Evolutionary conservation across 2,888 invertebrate species (phyloP), one percentile per base, ranked within the genome.

Genomic region (Acanthosoma haemorrhoidale): DNA sequence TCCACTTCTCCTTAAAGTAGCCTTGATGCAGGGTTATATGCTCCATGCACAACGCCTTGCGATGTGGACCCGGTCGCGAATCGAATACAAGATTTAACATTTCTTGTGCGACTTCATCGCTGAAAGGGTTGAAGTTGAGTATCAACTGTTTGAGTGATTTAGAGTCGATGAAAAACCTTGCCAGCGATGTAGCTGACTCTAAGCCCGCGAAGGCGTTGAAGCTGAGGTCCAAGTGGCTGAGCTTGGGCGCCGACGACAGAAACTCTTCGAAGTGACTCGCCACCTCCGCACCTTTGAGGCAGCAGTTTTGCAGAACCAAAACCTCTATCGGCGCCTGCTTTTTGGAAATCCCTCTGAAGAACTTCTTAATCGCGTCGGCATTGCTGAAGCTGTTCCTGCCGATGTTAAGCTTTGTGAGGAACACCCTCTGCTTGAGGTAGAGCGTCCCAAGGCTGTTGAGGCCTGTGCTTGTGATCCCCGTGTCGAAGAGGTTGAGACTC

Each of bases 1-100:
- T 25, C 16, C 38, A 39, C 18, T 64, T 64, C 16, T 41, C 15
- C 15, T 29, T 21, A 29, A 36, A 36, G 9, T 64, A 64, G 1
- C n/a, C 2, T 29, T 64, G 64, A 2, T 39, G 64, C 21, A 64
- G 29, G 3, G 64, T 36, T 15, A 64, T 39, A 64, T 64, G 39
- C 4, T 25, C 29, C 6, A 64, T 4, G 3, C 15, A 21, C 0
- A 64, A 29, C 9, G 3, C n/a, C 29, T 64, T 64, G 5, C 8
- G 9, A 15, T 13, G 8, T 13, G 29, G 39, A 4, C 16, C 9
- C 11, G 5, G 15, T 13, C 39, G 41, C 4, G 15, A 41, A 15
- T 38, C 34, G 29, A 36, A 64, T 25, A 64, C 13, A 11, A 3
- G 15, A n/a, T 64, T 15, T 21, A 64, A 21, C 25, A 64, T 38